Conservation (phyloP, 2,888 invertebrate genomes). For the Cerastis rubricosa region DNA sequence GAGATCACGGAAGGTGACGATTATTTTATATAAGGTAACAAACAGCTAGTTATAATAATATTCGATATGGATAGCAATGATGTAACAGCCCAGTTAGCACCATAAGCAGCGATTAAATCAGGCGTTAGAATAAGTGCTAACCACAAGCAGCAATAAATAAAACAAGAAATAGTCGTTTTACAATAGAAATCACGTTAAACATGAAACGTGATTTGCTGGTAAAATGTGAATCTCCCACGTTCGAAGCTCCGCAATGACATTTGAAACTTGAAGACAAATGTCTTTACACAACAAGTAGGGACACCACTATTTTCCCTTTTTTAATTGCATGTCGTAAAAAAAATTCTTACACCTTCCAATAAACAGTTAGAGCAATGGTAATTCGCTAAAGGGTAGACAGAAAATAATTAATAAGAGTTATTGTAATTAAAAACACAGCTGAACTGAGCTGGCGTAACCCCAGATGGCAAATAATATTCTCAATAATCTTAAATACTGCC, state of each 20-base stretch:
- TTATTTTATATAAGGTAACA: slow-evolving; percentile 21
- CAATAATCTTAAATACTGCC: not conserved
- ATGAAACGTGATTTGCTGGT: slow-evolving; percentile 73
- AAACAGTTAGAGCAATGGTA: not conserved
- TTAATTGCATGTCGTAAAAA: slow-evolving; percentile 30
- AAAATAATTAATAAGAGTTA: not conserved
- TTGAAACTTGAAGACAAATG: slow-evolving; percentile 80
- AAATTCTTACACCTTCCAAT: not conserved
- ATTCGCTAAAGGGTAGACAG: not conserved
- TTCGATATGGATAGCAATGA: slow-evolving; percentile 31
- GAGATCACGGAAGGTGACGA: slow-evolving; percentile 2
- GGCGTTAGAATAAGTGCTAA: slow-evolving; percentile 37
- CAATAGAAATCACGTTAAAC: slow-evolving; percentile 60
- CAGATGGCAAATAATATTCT: slow-evolving; percentile 9
- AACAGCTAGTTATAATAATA: slow-evolving; percentile 25
- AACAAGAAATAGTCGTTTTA: slow-evolving; percentile 61
- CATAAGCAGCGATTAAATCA: slow-evolving; percentile 46
- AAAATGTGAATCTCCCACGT: slow-evolving; percentile 85
- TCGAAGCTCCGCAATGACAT: slow-evolving; percentile 82
- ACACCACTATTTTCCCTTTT: slow-evolving; percentile 43
- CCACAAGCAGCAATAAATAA: slow-evolving; percentile 58
- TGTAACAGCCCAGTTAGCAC: slow-evolving; percentile 36
- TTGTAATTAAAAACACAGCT: slow-evolving; percentile 23
- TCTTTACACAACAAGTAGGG: slow-evolving; percentile 50
- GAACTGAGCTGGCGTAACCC: not conserved